These are phyloP conservation scores for Idaea dimidiata DNA, from an alignment of 2,888 invertebrate species.

Conservation along the genomic window DNA sequence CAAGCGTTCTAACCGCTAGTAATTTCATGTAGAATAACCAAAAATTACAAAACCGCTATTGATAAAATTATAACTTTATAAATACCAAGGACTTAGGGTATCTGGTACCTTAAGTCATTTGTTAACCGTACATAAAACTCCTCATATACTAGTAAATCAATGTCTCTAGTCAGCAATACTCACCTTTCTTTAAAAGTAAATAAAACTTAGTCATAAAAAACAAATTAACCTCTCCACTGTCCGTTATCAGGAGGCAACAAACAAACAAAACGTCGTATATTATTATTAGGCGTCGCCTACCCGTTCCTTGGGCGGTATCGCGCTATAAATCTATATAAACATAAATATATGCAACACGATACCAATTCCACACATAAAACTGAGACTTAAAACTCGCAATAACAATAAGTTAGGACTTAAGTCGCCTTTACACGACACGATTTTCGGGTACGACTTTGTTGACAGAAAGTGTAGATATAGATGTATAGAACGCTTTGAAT, in stretches of 20 bases:
- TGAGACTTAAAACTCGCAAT: conserved; percentile 76
- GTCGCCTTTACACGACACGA: conserved; percentile 40
- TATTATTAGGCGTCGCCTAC: conserved; percentile 25
- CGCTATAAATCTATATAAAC: conserved; percentile 59
- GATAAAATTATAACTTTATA: too few relatives aligned
- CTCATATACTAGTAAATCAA: too few relatives aligned
- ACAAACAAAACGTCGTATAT: conserved; percentile 23
- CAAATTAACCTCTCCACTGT: neutral
- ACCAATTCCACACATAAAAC: conserved; percentile 73
- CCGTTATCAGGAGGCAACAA: conserved; percentile 3
- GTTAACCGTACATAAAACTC: too few relatives aligned
- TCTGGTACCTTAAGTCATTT: too few relatives aligned
- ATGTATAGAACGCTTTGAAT: too few relatives aligned
- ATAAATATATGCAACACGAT: conserved; percentile 55
- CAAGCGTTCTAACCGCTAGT: too few relatives aligned
- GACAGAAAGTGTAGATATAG: neutral
- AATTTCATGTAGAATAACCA: too few relatives aligned
- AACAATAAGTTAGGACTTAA: conserved; percentile 81
- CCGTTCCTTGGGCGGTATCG: conserved; percentile 44
- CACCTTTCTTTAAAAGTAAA: neutral
- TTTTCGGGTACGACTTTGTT: conserved; percentile 5
- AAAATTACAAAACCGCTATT: too few relatives aligned
- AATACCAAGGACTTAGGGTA: too few relatives aligned
- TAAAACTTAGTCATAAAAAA: neutral
- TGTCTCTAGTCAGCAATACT: too few relatives aligned